Evolutionary conservation across 2,113 vertebrate genomes (phyloP).

Genomic region (Paramormyrops kingsleyae): DNA sequence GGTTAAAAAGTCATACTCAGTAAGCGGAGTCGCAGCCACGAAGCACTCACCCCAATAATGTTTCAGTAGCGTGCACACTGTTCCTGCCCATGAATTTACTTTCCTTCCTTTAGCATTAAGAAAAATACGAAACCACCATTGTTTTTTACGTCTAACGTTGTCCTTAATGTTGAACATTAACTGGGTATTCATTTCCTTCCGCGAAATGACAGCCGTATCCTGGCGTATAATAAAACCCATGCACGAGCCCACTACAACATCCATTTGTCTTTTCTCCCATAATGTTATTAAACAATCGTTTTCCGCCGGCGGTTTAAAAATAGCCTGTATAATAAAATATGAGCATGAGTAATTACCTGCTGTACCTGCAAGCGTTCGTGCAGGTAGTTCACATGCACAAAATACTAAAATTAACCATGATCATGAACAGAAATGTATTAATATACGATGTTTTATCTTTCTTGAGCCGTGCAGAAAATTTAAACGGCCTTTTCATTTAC

Average conservation of each 20-base stretch:
- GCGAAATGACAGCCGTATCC: not conserved
- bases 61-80: not conserved
- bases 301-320: not conserved
- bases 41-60: not conserved
- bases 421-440: not conserved
- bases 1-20: not conserved
- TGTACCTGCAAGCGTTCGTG: not conserved
- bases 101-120: not conserved
- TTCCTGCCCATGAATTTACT: not conserved
- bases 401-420: not conserved
- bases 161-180: not conserved
- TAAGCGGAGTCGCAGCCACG: not conserved
- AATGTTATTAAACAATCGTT: not conserved
- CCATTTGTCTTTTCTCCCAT: not conserved
- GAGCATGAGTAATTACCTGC: not conserved
- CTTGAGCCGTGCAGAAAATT: not conserved
- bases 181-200: not conserved
- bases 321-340: not conserved
- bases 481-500: not conserved
- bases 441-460: not conserved
- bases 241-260: not conserved
- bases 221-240: not conserved
- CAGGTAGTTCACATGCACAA: constrained; percentile 1
- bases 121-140: not conserved
- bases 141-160: not conserved